These are phyloP conservation scores for Chaetodon trifascialis DNA, from an alignment of 2,113 vertebrate species.

Conservation along the genomic window DNA sequence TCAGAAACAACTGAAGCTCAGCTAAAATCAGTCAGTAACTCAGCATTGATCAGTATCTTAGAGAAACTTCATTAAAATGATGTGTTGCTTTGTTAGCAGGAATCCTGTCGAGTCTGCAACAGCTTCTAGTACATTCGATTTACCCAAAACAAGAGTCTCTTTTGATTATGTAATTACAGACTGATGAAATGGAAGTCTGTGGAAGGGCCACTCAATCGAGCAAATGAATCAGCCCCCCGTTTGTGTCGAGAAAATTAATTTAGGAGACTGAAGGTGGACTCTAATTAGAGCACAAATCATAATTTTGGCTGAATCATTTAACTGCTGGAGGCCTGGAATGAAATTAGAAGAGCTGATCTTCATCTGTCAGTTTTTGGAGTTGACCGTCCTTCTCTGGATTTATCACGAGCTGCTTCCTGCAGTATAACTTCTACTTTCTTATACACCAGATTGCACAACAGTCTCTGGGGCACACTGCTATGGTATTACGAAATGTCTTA, in stretches of 20 bases:
- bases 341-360: conserved; percentile 4
- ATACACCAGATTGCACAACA: background rate
- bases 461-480: background rate
- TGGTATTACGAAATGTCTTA: background rate
- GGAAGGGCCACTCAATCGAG: conserved; percentile 4
- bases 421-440: background rate
- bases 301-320: conserved; percentile 30
- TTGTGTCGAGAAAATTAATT: conserved; percentile 55
- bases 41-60: conserved; percentile 19
- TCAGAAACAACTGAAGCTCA: background rate
- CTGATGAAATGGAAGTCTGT: conserved; percentile 43
- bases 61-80: conserved; percentile 33
- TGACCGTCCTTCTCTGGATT: background rate
- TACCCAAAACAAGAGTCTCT: conserved; percentile 31
- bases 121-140: conserved; percentile 40
- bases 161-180: conserved; percentile 63
- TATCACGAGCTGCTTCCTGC: background rate
- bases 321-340: background rate
- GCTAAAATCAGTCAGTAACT: background rate
- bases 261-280: conserved; percentile 42
- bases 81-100: conserved; percentile 24
- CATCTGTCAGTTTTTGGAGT: background rate
- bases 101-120: conserved; percentile 26
- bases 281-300: conserved; percentile 56
- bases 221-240: conserved; percentile 48